Base-by-base conservation (phyloP, 1,140 invertebrate genomes). In the Monomorium pharaonis region DNA sequence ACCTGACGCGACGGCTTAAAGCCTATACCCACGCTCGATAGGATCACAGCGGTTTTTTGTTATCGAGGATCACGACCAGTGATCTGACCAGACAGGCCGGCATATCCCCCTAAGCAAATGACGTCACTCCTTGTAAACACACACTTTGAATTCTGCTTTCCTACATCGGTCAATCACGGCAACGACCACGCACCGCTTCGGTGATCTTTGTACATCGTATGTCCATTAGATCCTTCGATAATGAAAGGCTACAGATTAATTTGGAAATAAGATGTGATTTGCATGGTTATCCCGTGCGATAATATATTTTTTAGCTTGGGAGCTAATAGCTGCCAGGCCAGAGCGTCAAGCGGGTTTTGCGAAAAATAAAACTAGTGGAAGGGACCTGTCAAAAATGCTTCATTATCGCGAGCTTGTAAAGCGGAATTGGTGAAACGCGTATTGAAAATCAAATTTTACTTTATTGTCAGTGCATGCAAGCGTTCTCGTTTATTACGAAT, bases 41-140 rank as follows among this genome's bases (percentile, higher is more conserved):
- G 88, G 84, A 77, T 78, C 63, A 54, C 30, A 16, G 18, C 51
- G 44, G 51, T 86, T 89, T 89, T 88, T 88, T 86, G 65, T 87
- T 85, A 86, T 89, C 76, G 87, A 90, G 85, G 88, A 91, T 91
- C 78, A 88, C 84, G 77, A 90, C 76, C 70, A 70, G 77, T 30
- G 90, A 91, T 81, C 90, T 77, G 81, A 84, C 86, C 87, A 92
- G 91, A 92, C 91, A 91, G 87, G 87, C 87, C 89, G 90, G 88
- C 91, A 70, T 89, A 89, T 90, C 83, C 70, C 81, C 72, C 69
- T 89, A 72, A 75, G 86, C 86, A 54, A 88, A 76, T 93, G 92
- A 92, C 90, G 89, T 93, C 92, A 91, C 60, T 86, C 58, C 84
- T 86, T 87, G 76, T 80, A 89, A 85, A 87, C 85, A 86, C 51